Evolutionary conservation across 2,797 vertebrate genomes (phyloP), one percentile per base, ranked within the genome.

Genomic region (Hoplostethus mediterraneus): DNA sequence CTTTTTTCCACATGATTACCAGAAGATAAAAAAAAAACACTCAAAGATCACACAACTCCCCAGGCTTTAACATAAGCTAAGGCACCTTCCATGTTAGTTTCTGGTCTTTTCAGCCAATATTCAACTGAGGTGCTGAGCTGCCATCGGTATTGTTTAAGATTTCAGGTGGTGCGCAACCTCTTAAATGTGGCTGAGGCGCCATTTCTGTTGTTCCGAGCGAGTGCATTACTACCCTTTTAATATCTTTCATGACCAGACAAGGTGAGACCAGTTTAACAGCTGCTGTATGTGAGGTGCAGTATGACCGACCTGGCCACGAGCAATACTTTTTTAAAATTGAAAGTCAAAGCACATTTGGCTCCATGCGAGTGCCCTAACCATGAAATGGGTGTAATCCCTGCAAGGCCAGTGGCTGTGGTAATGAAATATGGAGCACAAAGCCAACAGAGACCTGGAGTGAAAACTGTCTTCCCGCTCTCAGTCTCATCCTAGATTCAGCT

Each of bases 351-450:
- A 31, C 49, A 67, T 77, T 83, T 74, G 56, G 56, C 14, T 2
- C 73, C 53, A 53, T 75, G 49, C 68, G 30, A 79, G 66, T 31
- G 33, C 17, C 16, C 36, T 48, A 28, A 59, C 71, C 28, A 28
- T 61, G 71, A 73, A 62, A 47, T 48, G 31, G 36, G 33, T 80
- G 57, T 79, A 62, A 67, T 77, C 57, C 47, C 67, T 73, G 76
- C 64, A 36, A 55, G 62, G 33, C 56, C 54, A 0, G 53, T 53
- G 31, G 66, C 47, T 0, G 14, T 25, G 13, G 76, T 77, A 51
- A 79, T 76, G 62, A 80, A 79, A 82, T 38, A 56, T 74, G 47
- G n/a, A 67, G n/a, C 60, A 73, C 54, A 73, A 45, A 60, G 45
- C 55, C 36, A 53, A 13, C 56, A 57, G 68, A 64, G 38, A 69